Evolutionary conservation across 35 echinoderm and acorn worm genomes (phyloP).

Genomic region (Ptychodera flava): DNA sequence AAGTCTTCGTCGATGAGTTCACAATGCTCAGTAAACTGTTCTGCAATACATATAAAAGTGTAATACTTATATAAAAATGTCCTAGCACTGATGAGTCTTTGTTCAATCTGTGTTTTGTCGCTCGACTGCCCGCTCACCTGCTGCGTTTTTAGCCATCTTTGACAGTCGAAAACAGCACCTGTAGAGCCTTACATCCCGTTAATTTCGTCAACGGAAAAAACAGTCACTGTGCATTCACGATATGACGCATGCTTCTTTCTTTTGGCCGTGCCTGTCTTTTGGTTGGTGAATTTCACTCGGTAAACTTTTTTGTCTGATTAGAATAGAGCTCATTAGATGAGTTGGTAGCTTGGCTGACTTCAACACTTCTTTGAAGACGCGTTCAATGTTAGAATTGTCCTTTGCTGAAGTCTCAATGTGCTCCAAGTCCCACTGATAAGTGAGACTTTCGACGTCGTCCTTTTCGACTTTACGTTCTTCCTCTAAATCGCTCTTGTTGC

Average conservation of each 20-base stretch:
- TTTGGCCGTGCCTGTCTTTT: neutral
- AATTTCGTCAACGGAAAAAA: too few relatives aligned
- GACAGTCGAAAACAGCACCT: too few relatives aligned
- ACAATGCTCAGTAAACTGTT: too few relatives aligned
- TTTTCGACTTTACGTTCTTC: neutral
- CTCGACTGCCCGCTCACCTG: too few relatives aligned
- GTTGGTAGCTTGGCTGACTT: neutral
- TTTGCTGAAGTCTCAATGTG: neutral
- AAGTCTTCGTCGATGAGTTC: too few relatives aligned
- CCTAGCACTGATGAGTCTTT: too few relatives aligned
- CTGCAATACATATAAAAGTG: too few relatives aligned
- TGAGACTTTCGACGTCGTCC: neutral
- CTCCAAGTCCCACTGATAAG: neutral
- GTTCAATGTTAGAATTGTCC: neutral
- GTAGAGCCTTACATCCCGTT: too few relatives aligned
- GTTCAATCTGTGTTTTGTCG: too few relatives aligned
- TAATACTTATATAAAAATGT: too few relatives aligned
- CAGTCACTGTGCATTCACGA: neutral
- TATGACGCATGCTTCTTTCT: neutral
- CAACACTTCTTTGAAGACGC: neutral
- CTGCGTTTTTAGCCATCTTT: too few relatives aligned
- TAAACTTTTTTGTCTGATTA: neutral
- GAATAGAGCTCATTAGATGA: neutral
- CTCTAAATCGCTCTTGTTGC: slow-evolving; percentile 7
- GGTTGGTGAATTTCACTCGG: neutral